phyloP scores from a whole-genome alignment of 2,113 vertebrate genomes.

The Odobenus rosmarus region DNA sequence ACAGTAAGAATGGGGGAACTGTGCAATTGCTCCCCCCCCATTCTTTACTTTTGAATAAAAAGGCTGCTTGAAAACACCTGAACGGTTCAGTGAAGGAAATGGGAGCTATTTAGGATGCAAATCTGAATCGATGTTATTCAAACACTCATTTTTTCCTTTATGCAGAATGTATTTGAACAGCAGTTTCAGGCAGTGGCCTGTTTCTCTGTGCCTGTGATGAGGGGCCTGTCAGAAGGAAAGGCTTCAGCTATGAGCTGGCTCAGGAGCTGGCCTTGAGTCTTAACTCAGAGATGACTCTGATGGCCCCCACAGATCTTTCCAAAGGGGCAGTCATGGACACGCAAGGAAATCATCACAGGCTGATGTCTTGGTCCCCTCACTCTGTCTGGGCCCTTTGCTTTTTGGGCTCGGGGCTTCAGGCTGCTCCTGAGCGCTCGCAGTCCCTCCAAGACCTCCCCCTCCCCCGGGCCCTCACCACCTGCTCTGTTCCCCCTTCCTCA shows the following conservation, averaged over 20 bases:
- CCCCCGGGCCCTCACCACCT: fast-evolving
- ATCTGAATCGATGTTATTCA: background rate
- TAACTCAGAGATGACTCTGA: background rate
- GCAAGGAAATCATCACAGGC: background rate
- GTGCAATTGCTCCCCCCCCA: too few relatives aligned
- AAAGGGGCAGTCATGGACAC: background rate
- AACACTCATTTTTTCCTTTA: background rate
- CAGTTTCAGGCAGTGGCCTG: background rate
- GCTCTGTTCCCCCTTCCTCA: fast-evolving
- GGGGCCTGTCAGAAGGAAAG: background rate
- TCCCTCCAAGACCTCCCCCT: fast-evolving
- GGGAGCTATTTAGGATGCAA: background rate
- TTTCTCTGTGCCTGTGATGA: background rate
- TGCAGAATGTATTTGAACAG: background rate
- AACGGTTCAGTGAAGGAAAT: background rate
- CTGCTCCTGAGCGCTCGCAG: background rate
- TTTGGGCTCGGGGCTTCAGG: background rate
- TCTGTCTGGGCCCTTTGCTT: background rate
- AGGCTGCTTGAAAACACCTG: background rate
- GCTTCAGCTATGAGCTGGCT: background rate
- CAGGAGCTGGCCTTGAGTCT: background rate
- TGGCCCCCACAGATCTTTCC: background rate
- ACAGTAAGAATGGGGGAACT: background rate
- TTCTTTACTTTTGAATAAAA: background rate
- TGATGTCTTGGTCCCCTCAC: background rate